These are phyloP conservation scores for Bothrops jararaca DNA, from an alignment of 2,113 vertebrate genomes.

Conservation along the genomic window DNA sequence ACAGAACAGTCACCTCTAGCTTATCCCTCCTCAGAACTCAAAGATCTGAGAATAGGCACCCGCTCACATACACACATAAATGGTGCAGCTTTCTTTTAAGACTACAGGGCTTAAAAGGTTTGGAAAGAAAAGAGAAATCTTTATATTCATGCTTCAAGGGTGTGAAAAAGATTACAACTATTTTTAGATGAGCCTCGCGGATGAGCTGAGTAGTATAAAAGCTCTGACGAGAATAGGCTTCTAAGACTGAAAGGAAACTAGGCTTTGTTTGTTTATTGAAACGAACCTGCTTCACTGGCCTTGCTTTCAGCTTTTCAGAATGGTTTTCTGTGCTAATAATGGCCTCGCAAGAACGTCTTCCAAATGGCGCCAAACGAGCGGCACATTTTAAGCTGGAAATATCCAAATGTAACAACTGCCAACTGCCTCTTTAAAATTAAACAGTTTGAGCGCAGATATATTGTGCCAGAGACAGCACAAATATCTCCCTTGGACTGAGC, in stretches of 20 bases:
- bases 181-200: background rate
- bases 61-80: background rate
- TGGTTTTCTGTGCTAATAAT: background rate
- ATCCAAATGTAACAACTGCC: background rate
- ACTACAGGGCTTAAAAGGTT: background rate
- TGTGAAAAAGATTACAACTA: background rate
- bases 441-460: background rate
- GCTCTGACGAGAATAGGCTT: background rate
- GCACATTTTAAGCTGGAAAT: background rate
- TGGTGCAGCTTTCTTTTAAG: background rate
- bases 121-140: background rate
- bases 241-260: background rate
- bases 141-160: background rate
- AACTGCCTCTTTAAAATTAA: background rate
- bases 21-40: background rate
- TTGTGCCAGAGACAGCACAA: background rate
- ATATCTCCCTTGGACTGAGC: background rate
- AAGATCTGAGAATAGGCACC: background rate
- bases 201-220: background rate
- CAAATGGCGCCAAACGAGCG: background rate
- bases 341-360: background rate
- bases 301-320: background rate
- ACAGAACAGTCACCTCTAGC: background rate
- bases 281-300: background rate
- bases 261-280: background rate